These are phyloP conservation scores for Parambassis ranga DNA, from an alignment of 2,797 vertebrate genomes.

Conservation along the genomic window DNA sequence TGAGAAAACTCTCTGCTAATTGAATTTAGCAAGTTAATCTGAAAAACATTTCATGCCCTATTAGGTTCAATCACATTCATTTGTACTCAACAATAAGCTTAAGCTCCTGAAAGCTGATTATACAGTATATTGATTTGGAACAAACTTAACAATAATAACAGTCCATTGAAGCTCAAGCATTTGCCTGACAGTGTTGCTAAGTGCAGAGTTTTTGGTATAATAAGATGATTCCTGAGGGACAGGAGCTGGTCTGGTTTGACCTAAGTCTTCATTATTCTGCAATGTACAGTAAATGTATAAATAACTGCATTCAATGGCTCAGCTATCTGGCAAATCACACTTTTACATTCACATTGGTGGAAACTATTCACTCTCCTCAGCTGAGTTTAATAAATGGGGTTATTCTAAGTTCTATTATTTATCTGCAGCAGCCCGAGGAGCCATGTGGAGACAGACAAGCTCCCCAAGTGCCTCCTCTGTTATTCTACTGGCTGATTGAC, in stretches of 20 bases:
- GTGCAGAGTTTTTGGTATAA: too few relatives aligned
- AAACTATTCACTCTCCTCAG: not conserved
- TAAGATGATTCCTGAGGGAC: too few relatives aligned
- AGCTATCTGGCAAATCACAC: not conserved
- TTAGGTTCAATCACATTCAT: not conserved
- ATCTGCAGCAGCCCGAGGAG: not conserved
- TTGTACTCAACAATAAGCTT: not conserved
- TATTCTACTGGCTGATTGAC: slow-evolving; percentile 1
- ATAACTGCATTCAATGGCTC: too few relatives aligned
- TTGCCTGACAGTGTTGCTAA: too few relatives aligned
- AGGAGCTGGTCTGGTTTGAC: too few relatives aligned
- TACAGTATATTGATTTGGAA: not conserved
- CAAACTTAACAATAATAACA: not conserved
- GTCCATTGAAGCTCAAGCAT: too few relatives aligned
- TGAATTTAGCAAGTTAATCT: not conserved
- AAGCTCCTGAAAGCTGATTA: slow-evolving; percentile 12
- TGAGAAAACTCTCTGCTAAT: not conserved
- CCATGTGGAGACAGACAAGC: not conserved
- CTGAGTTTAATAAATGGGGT: not conserved
- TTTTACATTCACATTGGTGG: not conserved
- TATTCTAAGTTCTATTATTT: not conserved
- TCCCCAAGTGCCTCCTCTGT: slow-evolving; percentile 4
- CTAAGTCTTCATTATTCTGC: too few relatives aligned
- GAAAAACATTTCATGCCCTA: not conserved
- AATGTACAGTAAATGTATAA: too few relatives aligned